phyloP scores from a whole-genome alignment of 2,797 vertebrate species.

The Coregonus suidteri region DNA sequence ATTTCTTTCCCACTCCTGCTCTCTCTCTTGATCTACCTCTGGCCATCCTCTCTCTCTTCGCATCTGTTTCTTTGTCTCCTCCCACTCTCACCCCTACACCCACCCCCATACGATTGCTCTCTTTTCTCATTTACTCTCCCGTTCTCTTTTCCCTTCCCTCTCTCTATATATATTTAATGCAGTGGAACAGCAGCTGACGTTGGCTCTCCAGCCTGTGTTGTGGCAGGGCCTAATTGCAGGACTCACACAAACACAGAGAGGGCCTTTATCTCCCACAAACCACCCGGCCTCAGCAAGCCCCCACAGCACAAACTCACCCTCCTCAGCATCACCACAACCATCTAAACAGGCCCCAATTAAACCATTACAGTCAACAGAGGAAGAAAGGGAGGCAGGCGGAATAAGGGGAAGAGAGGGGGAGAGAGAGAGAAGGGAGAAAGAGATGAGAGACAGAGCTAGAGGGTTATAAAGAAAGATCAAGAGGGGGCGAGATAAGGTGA shows the following conservation, averaged over 20 bases:
- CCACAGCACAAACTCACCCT: conserved; percentile 36
- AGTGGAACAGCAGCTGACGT: conserved; percentile 57
- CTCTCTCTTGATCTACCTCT: not conserved
- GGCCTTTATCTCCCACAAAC: conserved; percentile 63
- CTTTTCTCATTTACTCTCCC: not conserved
- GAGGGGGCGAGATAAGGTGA: not conserved
- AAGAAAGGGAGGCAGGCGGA: conserved; percentile 23
- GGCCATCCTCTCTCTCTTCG: not conserved
- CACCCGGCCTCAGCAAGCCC: conserved; percentile 56
- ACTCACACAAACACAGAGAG: conserved; percentile 59
- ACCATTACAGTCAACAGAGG: conserved; percentile 56
- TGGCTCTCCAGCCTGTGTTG: conserved; percentile 53
- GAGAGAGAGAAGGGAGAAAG: not conserved
- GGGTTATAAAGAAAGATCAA: not conserved
- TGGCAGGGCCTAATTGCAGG: conserved; percentile 64
- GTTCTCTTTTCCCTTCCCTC: not conserved
- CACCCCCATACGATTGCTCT: conserved; percentile 18
- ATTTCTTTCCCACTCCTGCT: conserved; percentile 1
- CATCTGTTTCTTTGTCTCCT: not conserved
- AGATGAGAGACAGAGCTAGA: not conserved
- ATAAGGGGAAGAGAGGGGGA: not conserved
- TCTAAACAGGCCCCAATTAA: conserved; percentile 70
- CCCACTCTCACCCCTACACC: conserved; percentile 2
- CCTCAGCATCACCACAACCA: conserved; percentile 50
- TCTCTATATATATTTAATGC: conserved; percentile 17